phyloP scores from a whole-genome alignment of 2,797 vertebrate genomes.

The Chelon labrosus region DNA sequence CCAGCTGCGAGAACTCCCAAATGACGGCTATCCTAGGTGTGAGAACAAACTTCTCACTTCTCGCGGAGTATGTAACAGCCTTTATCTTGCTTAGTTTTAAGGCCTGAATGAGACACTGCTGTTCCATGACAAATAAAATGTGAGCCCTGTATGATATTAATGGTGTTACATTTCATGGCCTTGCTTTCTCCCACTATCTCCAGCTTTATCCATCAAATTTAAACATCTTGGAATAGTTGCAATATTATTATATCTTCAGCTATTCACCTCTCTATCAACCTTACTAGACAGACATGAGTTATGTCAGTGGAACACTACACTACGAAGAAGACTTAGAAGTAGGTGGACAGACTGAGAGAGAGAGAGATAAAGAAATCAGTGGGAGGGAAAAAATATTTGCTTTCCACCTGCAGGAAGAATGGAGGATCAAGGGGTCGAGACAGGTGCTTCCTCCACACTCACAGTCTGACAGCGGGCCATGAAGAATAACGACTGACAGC shows the following conservation, averaged over 20 bases:
- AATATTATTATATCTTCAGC: too few relatives aligned
- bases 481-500: conserved; percentile 63
- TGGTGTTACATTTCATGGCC: neutral
- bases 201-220: neutral
- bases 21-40: too few relatives aligned
- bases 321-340: neutral
- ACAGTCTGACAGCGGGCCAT: conserved; percentile 44
- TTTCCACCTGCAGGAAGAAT: conserved; percentile 73
- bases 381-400: conserved; percentile 56
- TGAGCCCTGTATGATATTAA: too few relatives aligned
- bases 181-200: neutral
- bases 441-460: conserved; percentile 78
- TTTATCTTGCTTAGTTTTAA: too few relatives aligned
- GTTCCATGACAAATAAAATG: conserved; percentile 53
- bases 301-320: neutral
- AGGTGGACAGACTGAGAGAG: neutral
- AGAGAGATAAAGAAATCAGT: conserved; percentile 15
- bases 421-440: conserved; percentile 62
- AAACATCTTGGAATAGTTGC: neutral
- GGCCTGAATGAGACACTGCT: conserved; percentile 42
- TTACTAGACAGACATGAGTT: neutral
- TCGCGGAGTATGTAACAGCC: too few relatives aligned
- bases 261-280: neutral
- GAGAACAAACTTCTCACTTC: too few relatives aligned
- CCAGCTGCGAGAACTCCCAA: too few relatives aligned